Base-by-base conservation (phyloP, 1,140 invertebrate genomes). In the Drosophila kurseongensis region DNA sequence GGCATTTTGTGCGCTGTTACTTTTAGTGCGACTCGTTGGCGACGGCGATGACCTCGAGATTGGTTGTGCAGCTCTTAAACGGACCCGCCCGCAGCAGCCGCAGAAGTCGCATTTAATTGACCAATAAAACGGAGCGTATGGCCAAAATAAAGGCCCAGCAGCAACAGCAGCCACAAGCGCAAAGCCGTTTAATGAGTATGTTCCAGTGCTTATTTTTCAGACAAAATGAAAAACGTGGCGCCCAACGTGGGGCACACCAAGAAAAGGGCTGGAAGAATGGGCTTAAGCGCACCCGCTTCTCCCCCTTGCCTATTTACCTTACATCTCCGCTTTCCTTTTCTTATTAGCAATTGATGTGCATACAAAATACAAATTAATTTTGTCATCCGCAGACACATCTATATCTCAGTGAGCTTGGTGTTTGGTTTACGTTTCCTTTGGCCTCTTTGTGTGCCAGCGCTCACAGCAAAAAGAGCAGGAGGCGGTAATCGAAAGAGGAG, bases 321-420 rank as follows among this genome's bases (percentile, higher is more conserved):
- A n/a, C 23, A 29, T 36, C 32, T 16, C 4, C 18, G 14, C 13
- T 38, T 51, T 51, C 6, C 48, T 23, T 35, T 72, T 73, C 69
- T 52, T 73, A 67, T 75, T 59, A 59, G 48, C 51, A 76, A 72
- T 72, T 71, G 68, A 72, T 72, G 68, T 72, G 68, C 68, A 72
- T 71, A 72, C 68, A 72, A 72, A 75, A 76, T 76, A 76, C 48
- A 76, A 76, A 76, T 76, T 76, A 76, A 76, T 76, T 76, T 76
- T 76, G 73, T 76, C 73, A 76, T 67, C 42, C 62, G 36, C 75
- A 77, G 73, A 71, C 69, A 58, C 44, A 51, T 35, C 23, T 16
- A 32, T 16, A 18, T 5, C 7, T n/a, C 48, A 50, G 48, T 50
- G 27, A 27, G 42, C 32, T 16, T 16, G 23, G n/a, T 50, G 40